phyloP scores from a whole-genome alignment of 2,888 invertebrate species.

The Drosophila prolongata region DNA sequence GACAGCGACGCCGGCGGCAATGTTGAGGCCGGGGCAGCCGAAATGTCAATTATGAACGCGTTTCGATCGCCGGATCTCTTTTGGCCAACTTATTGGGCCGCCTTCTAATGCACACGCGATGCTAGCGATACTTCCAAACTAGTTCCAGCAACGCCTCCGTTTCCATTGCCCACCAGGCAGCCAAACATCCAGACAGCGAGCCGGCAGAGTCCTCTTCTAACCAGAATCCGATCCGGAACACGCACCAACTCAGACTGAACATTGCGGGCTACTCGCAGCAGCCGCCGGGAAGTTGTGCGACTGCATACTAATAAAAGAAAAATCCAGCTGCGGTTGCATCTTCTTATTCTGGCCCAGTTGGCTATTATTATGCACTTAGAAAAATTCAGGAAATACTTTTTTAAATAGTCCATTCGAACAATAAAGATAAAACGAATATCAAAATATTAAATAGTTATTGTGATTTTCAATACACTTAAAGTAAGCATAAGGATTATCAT shows the following conservation, averaged over 20 bases:
- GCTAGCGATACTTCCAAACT: constrained; percentile 36
- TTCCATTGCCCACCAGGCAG: constrained; percentile 28
- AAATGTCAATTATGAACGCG: constrained; percentile 66
- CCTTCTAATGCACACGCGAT: constrained; percentile 45
- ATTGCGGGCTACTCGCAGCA: constrained; percentile 4
- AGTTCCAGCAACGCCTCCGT: constrained; percentile 46
- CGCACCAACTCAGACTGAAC: constrained; percentile 47
- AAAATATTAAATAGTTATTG: too few species aligned
- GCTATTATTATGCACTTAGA: constrained; percentile 33
- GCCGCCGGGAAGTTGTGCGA: constrained; percentile 40
- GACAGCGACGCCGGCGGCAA: constrained; percentile 45
- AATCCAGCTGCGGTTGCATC: constrained; percentile 38
- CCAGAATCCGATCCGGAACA: constrained; percentile 39
- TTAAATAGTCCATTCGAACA: too few species aligned
- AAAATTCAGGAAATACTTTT: not conserved
- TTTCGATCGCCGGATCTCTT: constrained; percentile 48
- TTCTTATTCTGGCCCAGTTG: constrained; percentile 17
- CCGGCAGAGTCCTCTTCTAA: constrained; percentile 8
- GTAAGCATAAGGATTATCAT: too few species aligned
- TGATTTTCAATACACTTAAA: too few species aligned
- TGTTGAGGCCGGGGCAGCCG: constrained; percentile 37
- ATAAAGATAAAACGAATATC: too few species aligned
- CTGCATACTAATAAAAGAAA: constrained; percentile 44
- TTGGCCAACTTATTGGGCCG: constrained; percentile 53
- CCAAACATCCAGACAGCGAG: constrained; percentile 10